Conservation (phyloP, 2,797 vertebrate species). For the Crossoptilon crossoptilon region DNA sequence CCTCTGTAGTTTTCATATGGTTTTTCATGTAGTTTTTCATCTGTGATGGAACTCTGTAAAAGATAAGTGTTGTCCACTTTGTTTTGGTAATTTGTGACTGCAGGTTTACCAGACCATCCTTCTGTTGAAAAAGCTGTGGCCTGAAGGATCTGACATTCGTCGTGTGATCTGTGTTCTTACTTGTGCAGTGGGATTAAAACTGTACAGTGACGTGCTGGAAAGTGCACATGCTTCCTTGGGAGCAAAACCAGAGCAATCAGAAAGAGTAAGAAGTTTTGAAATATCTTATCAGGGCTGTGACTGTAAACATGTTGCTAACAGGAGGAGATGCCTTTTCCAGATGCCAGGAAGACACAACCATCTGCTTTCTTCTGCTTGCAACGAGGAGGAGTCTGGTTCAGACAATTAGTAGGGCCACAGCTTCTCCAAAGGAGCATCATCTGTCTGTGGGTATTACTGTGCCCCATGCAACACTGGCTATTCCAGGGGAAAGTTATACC, state of each 20-base stretch:
- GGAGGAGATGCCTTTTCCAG: neutral
- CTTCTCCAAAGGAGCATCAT: neutral
- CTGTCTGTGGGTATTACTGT: neutral
- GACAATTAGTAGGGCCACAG: neutral
- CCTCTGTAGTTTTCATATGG: neutral
- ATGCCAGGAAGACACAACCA: neutral
- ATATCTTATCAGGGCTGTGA: neutral
- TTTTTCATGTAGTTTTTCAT: neutral
- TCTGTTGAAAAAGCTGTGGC: constrained; percentile 44
- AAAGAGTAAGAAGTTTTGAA: constrained; percentile 18
- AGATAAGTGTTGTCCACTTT: neutral
- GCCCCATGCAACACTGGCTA: neutral
- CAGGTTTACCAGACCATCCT: constrained; percentile 4
- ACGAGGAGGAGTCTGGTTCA: neutral
- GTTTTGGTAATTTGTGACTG: neutral
- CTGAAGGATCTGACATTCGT: constrained; percentile 59
- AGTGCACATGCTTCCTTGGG: neutral
- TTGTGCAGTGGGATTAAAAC: constrained; percentile 63
- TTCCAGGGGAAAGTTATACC: neutral
- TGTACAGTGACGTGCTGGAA: constrained; percentile 28
- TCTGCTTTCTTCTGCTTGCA: neutral
- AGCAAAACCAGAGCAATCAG: neutral
- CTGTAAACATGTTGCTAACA: neutral
- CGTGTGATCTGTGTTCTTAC: constrained; percentile 54
- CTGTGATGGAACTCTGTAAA: neutral